These are phyloP conservation scores for Cassiopea xamachana DNA, from an alignment of 30 jellyfish, hydroid and myxozoan genomes.

Conservation along the genomic window DNA sequence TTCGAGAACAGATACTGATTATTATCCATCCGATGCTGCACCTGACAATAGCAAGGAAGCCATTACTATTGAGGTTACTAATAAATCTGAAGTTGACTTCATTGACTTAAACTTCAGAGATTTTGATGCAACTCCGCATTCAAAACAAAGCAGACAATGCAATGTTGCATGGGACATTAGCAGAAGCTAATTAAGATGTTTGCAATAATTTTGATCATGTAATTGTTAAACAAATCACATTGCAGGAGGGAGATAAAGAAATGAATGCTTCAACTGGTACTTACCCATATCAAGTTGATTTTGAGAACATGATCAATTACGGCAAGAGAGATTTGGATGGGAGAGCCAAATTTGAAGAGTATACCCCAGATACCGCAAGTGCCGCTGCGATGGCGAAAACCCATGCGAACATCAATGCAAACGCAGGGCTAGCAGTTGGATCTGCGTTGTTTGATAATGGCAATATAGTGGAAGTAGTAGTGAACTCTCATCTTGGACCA, in stretches of 20 bases:
- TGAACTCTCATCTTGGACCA: neutral
- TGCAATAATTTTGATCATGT: neutral
- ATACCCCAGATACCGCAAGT: neutral
- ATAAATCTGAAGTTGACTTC: neutral
- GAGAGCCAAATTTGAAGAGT: neutral
- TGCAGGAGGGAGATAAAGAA: slow-evolving; percentile 10
- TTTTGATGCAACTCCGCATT: neutral
- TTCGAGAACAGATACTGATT: neutral
- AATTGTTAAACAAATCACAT: neutral
- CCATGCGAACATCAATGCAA: neutral
- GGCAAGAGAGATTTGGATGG: slow-evolving; percentile 7
- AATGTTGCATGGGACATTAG: neutral
- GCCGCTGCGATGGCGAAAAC: neutral
- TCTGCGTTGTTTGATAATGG: neutral
- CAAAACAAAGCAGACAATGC: neutral
- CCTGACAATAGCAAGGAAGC: slow-evolving; percentile 7
- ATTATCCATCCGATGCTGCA: slow-evolving; percentile 3
- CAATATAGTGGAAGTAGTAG: neutral
- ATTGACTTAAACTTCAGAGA: neutral
- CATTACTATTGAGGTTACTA: neutral
- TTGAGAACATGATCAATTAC: neutral
- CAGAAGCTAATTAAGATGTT: neutral
- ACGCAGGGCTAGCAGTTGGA: neutral
- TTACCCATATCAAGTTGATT: slow-evolving; percentile 1
- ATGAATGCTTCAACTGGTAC: slow-evolving; percentile 5